Evolutionary conservation across 2,113 vertebrate species (phyloP).

Genomic region (Pangasianodon gigas): DNA sequence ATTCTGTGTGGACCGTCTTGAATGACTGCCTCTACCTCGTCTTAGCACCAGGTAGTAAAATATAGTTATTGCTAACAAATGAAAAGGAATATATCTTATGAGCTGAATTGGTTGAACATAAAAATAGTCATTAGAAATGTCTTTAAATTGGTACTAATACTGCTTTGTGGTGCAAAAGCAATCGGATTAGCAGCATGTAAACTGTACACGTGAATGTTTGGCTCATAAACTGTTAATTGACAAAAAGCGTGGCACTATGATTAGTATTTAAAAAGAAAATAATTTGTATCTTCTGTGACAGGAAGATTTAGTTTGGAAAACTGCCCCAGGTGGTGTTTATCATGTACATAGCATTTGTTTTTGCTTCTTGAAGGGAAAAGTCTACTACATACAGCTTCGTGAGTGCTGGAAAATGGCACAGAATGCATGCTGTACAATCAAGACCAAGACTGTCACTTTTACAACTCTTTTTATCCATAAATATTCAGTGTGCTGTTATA

Average conservation of each 20-base stretch:
- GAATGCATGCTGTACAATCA: not conserved
- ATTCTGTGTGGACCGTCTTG: not conserved
- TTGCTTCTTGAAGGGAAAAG: not conserved
- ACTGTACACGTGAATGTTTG: not conserved
- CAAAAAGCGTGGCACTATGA: not conserved
- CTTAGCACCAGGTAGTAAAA: slow-evolving; percentile 22
- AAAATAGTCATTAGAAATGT: not conserved
- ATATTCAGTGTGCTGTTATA: not conserved
- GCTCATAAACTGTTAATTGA: not conserved
- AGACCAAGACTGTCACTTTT: not conserved
- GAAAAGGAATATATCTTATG: not conserved
- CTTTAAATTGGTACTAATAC: not conserved
- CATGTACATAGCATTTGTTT: slow-evolving; percentile 10
- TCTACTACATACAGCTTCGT: not conserved
- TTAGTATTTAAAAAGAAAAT: not conserved
- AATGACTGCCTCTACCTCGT: not conserved
- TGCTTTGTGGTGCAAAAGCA: not conserved
- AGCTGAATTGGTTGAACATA: not conserved
- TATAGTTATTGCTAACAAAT: slow-evolving; percentile 15
- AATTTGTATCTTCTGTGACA: not conserved
- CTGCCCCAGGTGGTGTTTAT: not conserved
- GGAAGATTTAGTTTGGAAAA: not conserved
- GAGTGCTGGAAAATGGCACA: not conserved
- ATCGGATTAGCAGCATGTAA: slow-evolving; percentile 15
- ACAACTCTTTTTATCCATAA: not conserved